These are phyloP conservation scores for Drosophila bipectinata DNA, from an alignment of 1,140 invertebrate genomes.

Conservation along the genomic window DNA sequence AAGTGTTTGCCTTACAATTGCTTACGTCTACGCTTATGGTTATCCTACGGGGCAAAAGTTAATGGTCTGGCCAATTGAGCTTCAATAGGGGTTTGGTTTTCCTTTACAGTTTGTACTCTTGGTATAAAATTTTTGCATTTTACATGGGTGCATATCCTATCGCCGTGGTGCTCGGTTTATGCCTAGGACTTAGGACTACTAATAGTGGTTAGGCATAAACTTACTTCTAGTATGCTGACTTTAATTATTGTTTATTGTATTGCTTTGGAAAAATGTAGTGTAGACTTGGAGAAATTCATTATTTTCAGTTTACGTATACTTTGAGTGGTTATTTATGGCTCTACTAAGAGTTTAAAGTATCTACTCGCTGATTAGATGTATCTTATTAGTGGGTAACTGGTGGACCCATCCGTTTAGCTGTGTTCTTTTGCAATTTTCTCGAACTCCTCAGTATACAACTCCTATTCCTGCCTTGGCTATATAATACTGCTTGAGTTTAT, in stretches of 20 bases:
- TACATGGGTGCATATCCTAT: slow-evolving; percentile 55
- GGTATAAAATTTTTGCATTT: slow-evolving; percentile 77
- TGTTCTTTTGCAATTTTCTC: slow-evolving; percentile 19
- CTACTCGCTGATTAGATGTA: background rate
- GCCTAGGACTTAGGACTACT: slow-evolving; percentile 45
- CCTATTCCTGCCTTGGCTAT: slow-evolving; percentile 18
- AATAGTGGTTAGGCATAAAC: slow-evolving; percentile 61
- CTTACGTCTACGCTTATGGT: slow-evolving; percentile 33
- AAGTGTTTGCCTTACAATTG: slow-evolving; percentile 78
- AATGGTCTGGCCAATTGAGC: slow-evolving; percentile 57
- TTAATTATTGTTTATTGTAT: slow-evolving; percentile 70
- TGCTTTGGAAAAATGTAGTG: slow-evolving; percentile 48
- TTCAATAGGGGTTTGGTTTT: slow-evolving; percentile 23
- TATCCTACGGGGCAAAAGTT: slow-evolving; percentile 28
- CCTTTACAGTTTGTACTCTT: slow-evolving; percentile 71
- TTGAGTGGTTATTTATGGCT: slow-evolving; percentile 24
- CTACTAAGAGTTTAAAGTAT: slow-evolving; percentile 24
- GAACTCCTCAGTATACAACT: slow-evolving; percentile 23
- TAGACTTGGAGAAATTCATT: slow-evolving; percentile 53
- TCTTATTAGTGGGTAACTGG: slow-evolving; percentile 19
- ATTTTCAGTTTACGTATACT: slow-evolving; percentile 75
- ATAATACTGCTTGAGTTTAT: slow-evolving; percentile 8
- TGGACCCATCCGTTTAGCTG: slow-evolving; percentile 39
- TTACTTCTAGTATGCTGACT: slow-evolving; percentile 36
- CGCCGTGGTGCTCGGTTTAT: slow-evolving; percentile 63